Conservation (phyloP, 2,797 vertebrate genomes). For the Poeciliopsis paucimaculata region DNA sequence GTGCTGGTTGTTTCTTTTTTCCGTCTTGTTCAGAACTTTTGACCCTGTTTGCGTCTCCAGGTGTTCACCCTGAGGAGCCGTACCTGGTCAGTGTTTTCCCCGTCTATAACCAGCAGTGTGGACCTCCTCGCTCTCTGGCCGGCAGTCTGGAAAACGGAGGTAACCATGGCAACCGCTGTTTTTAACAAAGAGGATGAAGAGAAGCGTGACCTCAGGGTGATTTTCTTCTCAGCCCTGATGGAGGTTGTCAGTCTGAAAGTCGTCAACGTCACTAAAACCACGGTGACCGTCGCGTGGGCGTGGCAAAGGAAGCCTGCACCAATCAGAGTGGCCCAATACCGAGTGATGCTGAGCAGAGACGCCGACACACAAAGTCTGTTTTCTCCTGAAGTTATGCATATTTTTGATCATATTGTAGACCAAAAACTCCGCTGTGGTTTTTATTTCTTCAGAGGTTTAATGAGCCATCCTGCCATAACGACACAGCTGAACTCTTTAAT, state of each 20-base stretch:
- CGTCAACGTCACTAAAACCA: slow-evolving; percentile 33
- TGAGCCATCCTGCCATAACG: background rate
- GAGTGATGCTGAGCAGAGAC: slow-evolving; percentile 32
- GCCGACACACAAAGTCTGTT: slow-evolving; percentile 40
- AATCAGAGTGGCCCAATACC: slow-evolving; percentile 56
- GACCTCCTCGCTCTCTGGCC: slow-evolving; percentile 45
- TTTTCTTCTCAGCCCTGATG: slow-evolving; percentile 57
- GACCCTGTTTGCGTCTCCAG: slow-evolving; percentile 38
- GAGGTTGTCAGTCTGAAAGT: slow-evolving; percentile 39
- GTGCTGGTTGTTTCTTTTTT: background rate
- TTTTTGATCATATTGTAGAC: background rate
- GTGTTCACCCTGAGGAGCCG: slow-evolving; percentile 18
- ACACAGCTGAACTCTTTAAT: background rate
- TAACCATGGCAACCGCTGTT: slow-evolving; percentile 18
- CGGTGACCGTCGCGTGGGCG: slow-evolving; percentile 44
- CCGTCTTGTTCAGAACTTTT: background rate
- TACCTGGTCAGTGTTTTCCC: slow-evolving; percentile 68
- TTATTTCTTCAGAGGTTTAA: background rate
- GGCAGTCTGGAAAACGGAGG: slow-evolving; percentile 68
- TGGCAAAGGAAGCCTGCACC: slow-evolving; percentile 45
- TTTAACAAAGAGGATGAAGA: background rate
- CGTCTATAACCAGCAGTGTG: slow-evolving; percentile 49
- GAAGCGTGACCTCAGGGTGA: background rate
- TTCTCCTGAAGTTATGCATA: background rate
- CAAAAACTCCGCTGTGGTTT: background rate